phyloP scores from a whole-genome alignment of 1,140 invertebrate species.

The Pseudachorutes palmiensis region DNA sequence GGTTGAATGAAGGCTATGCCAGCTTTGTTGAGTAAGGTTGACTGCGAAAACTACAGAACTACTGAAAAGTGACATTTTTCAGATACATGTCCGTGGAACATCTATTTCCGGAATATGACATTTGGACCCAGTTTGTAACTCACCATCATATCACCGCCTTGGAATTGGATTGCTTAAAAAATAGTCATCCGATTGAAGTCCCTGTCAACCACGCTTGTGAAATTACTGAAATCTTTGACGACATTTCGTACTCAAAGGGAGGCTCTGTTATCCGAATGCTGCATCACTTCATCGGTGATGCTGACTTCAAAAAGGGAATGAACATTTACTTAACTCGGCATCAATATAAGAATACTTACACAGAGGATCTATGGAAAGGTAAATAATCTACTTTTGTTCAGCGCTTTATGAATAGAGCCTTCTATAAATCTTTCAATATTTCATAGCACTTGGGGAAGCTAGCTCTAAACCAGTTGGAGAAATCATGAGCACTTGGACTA shows the following conservation, averaged over 20 bases:
- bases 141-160: slow-evolving; percentile 72
- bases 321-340: slow-evolving; percentile 81
- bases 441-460: slow-evolving; percentile 71
- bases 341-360: slow-evolving; percentile 83
- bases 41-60: neutral
- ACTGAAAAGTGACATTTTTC: slow-evolving; percentile 37
- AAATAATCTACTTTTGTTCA: neutral
- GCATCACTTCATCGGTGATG: slow-evolving; percentile 87
- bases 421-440: too few relatives aligned
- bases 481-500: slow-evolving; percentile 93
- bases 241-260: slow-evolving; percentile 86
- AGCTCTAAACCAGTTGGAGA: slow-evolving; percentile 81
- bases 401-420: too few relatives aligned
- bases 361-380: slow-evolving; percentile 82
- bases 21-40: slow-evolving; percentile 70
- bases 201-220: slow-evolving; percentile 80
- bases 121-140: slow-evolving; percentile 64
- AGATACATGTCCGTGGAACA: slow-evolving; percentile 64
- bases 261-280: slow-evolving; percentile 94
- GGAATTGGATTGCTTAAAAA: slow-evolving; percentile 79
- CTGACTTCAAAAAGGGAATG: slow-evolving; percentile 91
- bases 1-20: slow-evolving; percentile 90
- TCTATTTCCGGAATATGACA: slow-evolving; percentile 80
- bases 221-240: slow-evolving; percentile 91
- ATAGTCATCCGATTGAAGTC: slow-evolving; percentile 82